Evolutionary conservation across 2,888 invertebrate genomes (phyloP).

Genomic region (Trichogramma dendrolimi): DNA sequence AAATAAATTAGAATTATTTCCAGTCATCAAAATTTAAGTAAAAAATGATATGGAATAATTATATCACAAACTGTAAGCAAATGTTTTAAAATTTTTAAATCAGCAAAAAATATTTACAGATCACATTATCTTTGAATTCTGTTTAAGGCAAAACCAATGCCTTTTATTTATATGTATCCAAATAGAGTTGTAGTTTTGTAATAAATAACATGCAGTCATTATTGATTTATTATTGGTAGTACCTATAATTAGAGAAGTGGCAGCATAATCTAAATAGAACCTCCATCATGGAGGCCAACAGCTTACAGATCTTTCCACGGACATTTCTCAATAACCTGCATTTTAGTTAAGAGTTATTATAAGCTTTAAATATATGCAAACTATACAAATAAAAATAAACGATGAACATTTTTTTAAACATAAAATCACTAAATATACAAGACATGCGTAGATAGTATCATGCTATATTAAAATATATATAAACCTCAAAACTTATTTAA

Average conservation of each 20-base stretch:
- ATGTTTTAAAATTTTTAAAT: too few relatives aligned
- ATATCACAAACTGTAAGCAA: too few relatives aligned
- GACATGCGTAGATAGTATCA: not conserved
- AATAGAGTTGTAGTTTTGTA: constrained; percentile 26
- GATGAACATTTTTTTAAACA: constrained; percentile 1
- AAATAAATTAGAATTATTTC: too few relatives aligned
- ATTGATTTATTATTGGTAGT: constrained; percentile 49
- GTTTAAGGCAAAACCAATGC: constrained; percentile 25
- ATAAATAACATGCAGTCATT: constrained; percentile 37
- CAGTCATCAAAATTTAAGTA: too few relatives aligned
- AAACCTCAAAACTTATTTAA: constrained; percentile 22
- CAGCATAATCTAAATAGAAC: constrained; percentile 69
- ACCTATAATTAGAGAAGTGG: constrained; percentile 66
- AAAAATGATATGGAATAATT: too few relatives aligned
- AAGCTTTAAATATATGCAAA: constrained; percentile 31
- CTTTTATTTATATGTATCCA: constrained; percentile 18
- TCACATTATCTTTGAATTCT: constrained; percentile 15
- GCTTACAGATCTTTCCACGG: constrained; percentile 65
- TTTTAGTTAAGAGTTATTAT: constrained; percentile 48
- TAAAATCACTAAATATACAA: constrained; percentile 11
- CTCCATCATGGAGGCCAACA: constrained; percentile 68
- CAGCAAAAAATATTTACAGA: constrained; percentile 17
- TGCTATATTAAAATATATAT: constrained; percentile 22
- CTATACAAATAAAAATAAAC: constrained; percentile 11
- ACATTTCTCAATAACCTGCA: constrained; percentile 63